A percentile compares a stretch with the other conserved stretches of the same genome.
Evolutionary conservation across 2,888 invertebrate species (phyloP).

Genomic region (Silvanus unidentatus): DNA sequence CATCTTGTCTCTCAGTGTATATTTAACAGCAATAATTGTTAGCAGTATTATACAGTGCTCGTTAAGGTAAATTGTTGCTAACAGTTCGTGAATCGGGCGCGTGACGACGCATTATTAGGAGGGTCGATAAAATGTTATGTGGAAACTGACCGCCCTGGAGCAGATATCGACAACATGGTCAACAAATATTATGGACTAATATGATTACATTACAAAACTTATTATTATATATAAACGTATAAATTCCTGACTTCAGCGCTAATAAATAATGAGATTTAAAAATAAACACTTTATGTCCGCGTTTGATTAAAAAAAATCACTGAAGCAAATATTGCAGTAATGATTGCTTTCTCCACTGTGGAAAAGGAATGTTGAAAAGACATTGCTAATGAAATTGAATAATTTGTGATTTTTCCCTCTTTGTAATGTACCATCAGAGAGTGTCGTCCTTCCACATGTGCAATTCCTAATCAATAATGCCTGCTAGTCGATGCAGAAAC

Average conservation of each 20-base stretch:
- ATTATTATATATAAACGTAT: no score
- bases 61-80: conserved; percentile 42
- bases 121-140: conserved; percentile 27
- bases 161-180: conserved; percentile 16
- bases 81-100: conserved; percentile 42
- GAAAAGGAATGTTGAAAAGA: no score
- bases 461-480: conserved; percentile 19
- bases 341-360: no score
- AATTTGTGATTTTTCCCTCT: conserved; percentile 7
- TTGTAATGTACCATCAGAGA: conserved; percentile 10
- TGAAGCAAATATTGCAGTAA: no score
- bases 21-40: conserved; percentile 36
- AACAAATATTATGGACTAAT: conserved; percentile 2
- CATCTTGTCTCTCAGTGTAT: conserved; percentile 17
- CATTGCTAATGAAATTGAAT: no score
- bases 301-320: no score
- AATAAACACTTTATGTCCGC: no score
- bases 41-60: conserved; percentile 37
- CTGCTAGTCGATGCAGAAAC: conserved; percentile 18
- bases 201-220: no score
- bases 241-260: no score
- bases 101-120: conserved; percentile 39
- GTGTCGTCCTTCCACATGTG: conserved; percentile 8
- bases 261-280: no score
- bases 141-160: conserved; percentile 29